A percentile compares a stretch with the other conserved stretches of the same genome.
These are phyloP conservation scores for Aegithalos caudatus DNA, from an alignment of 2,113 vertebrate species.

Conservation along the genomic window DNA sequence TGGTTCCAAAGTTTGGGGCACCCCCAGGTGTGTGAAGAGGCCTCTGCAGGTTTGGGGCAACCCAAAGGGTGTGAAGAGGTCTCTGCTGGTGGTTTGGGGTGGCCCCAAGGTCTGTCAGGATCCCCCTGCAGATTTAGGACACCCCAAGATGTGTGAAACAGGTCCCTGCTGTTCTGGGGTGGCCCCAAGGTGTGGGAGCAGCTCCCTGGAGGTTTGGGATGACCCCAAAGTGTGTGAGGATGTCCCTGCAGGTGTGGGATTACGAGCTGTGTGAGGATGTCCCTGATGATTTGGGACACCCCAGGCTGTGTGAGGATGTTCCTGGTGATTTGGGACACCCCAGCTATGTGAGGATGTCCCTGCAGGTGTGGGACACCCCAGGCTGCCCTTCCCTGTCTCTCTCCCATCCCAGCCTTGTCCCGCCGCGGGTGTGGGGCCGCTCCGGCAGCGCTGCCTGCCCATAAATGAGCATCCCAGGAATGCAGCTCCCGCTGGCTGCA, in stretches of 20 bases:
- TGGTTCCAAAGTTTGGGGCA: neutral
- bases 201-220: neutral
- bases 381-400: neutral
- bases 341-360: neutral
- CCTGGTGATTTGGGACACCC: fast-evolving
- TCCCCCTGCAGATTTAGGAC: no score
- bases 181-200: neutral
- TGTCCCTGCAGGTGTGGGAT: neutral
- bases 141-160: no score
- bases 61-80: fast-evolving
- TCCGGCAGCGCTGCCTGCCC: neutral
- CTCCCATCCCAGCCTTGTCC: neutral
- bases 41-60: fast-evolving
- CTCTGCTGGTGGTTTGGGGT: neutral
- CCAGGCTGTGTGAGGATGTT: neutral
- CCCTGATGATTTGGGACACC: neutral
- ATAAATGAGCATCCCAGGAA: neutral
- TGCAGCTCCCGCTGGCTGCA: neutral
- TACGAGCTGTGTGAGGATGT: neutral
- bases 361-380: fast-evolving
- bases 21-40: fast-evolving
- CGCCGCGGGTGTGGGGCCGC: fast-evolving
- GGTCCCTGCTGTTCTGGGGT: no score
- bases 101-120: no score
- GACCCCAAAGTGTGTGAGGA: fast-evolving